Base-by-base conservation (phyloP, 2,797 vertebrate genomes). In the Mormyrops attenuatus region DNA sequence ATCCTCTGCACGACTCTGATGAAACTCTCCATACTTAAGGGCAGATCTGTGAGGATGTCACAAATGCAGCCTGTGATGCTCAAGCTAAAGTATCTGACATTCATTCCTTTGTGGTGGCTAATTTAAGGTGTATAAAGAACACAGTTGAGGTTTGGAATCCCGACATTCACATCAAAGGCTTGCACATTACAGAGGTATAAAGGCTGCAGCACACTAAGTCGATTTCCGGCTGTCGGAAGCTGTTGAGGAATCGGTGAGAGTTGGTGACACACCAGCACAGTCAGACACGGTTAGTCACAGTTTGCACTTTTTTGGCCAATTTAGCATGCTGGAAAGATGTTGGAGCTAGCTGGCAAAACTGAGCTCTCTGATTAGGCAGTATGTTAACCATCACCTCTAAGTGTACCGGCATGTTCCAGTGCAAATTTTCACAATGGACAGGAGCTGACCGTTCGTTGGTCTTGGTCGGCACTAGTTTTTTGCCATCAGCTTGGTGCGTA, bases 21-120 rank as follows among this genome's bases (percentile, higher is more conserved):
- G 90, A 98, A 92, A 0, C 94, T 94, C 63, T 95, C 94, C 94
- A 97, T 96, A 91, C 92, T 94, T 60, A 93, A 91, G 0, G 96
- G 91, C 13, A 96, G 91, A 85, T 90, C 26, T 0, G 90, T 95
- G 97, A 91, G 90, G 84, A 90, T 13, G 4, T 38, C 34, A 66
- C 30, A 66, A 66, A 41, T 26, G 38, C 8, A 93, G 49, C 91
- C 89, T 5, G 85, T 92, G 47, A 91, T 94, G 96, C 85, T n/a
- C 88, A 52, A 80, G 41, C 3, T 89, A 15, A 34, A 90, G 22
- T 38, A 77, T 17, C n/a, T 38, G 5, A 80, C 9, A 57, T 22
- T n/a, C 15, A 2, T 57, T 17, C 26, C 52, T 38, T 55, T 57
- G 22, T 53, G 30, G 52, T 15, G 47, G n/a, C 47, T 52, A 49